Evolutionary conservation across 2,888 invertebrate species (phyloP), one percentile per base, ranked within the genome.

Genomic region (Tetramorium bicarinatum): DNA sequence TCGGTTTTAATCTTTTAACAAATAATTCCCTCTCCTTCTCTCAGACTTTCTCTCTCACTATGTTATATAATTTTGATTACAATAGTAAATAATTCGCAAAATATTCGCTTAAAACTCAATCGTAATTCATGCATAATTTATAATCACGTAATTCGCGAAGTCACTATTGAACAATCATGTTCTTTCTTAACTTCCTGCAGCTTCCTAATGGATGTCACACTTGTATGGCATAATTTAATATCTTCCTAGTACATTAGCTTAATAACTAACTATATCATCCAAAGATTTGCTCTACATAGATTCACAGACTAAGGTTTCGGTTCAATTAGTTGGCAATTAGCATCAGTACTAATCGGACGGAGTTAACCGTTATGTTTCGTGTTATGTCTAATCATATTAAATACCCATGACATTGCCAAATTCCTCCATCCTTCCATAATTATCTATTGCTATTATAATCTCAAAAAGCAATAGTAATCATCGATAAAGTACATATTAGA

Each of bases 201-300:
- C 21, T 76, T 15, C 13, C 21, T 79, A 79, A 79, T 77, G n/a
- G 9, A 47, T n/a, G 9, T 2, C 41, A 15, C 13, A 79, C 21
- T 67, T 79, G 44, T 56, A 54, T 47, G 8, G 9, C 25, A 15
- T 56, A 79, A 69, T 59, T 67, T 44, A 67, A 79, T 67, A 77
- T 66, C 18, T 25, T 29, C 34, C 6, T 41, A 25, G 7, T 69
- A 29, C 41, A 77, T 66, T 56, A 44, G 44, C 29, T 77, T 67
- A 59, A 56, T 56, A 79, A 59, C 41, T 69, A 47, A 77, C 44
- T 52, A 4, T n/a, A 59, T 13, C 52, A 76, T 34, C 29, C 44
- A 67, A 67, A 56, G 41, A 79, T 79, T 56, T 76, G 64, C 25
- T 67, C 3, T 29, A 56, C 21, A 56, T 44, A 44, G n/a, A 15